Evolutionary conservation across 2,888 invertebrate species (phyloP).

Genomic region (Anagyrus pseudococci): DNA sequence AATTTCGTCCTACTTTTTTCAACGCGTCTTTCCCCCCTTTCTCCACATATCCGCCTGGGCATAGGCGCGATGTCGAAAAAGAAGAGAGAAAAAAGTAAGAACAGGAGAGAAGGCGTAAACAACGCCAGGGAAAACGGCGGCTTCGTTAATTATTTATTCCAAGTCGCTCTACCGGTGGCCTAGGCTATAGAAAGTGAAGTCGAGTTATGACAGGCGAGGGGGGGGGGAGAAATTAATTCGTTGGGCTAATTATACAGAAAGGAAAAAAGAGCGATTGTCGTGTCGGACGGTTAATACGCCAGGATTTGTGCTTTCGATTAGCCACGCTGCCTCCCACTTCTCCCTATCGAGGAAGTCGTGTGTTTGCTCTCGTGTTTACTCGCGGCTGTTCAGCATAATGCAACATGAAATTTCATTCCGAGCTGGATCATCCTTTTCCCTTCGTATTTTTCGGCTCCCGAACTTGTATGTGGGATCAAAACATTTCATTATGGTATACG

Average conservation of each 20-base stretch:
- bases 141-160: constrained; percentile 26
- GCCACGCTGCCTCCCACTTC: no score
- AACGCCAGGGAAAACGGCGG: constrained; percentile 3
- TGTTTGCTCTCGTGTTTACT: no score
- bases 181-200: constrained; percentile 14
- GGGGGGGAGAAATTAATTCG: constrained; percentile 22
- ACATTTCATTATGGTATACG: not conserved
- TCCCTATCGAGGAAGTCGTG: constrained; percentile 20
- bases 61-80: constrained; percentile 2
- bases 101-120: not conserved
- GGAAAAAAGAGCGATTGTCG: constrained; percentile 2
- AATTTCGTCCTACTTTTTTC: constrained; percentile 29
- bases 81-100: not conserved
- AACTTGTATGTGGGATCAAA: not conserved
- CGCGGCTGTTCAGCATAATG: not conserved
- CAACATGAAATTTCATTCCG: constrained; percentile 9
- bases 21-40: constrained; percentile 6
- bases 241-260: constrained; percentile 24
- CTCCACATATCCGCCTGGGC: not conserved
- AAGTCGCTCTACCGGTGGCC: not conserved
- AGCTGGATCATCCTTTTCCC: not conserved
- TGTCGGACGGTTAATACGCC: not conserved
- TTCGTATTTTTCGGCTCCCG: not conserved
- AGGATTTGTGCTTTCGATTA: constrained; percentile 27
- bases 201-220: constrained; percentile 10